Evolutionary conservation across 2,888 invertebrate genomes (phyloP).

Genomic region (Hecatera dysodea): DNA sequence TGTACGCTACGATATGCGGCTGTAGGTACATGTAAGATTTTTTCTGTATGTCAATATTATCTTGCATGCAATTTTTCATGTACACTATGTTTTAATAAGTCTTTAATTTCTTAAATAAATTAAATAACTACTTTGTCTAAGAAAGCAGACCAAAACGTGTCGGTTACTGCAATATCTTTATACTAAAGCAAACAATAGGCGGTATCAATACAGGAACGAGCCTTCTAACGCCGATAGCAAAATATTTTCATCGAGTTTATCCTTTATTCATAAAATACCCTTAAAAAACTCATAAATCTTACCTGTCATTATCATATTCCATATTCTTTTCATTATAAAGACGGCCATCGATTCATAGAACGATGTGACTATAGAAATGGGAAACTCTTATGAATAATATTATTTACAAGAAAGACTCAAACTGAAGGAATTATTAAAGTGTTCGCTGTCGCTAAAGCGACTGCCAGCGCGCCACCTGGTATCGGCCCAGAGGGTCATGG

Average conservation of each 20-base stretch:
- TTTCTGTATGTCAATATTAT: too few species aligned
- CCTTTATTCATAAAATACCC: conserved; percentile 52
- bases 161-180: not conserved
- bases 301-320: conserved; percentile 48
- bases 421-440: conserved; percentile 4
- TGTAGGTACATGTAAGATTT: too few species aligned
- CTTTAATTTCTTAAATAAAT: too few species aligned
- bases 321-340: conserved; percentile 49
- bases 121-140: not conserved
- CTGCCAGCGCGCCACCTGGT: too few species aligned
- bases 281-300: conserved; percentile 49
- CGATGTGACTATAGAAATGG: conserved; percentile 1
- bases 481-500: too few species aligned
- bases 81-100: too few species aligned
- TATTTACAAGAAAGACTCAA: not conserved
- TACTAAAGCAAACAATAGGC: not conserved
- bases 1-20: too few species aligned
- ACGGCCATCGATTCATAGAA: conserved; percentile 35
- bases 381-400: conserved; percentile 9
- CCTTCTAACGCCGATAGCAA: conserved; percentile 18
- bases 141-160: not conserved
- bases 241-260: conserved; percentile 33
- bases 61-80: too few species aligned
- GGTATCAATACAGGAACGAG: not conserved
- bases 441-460: too few species aligned